These are phyloP conservation scores for Centropus unirufus DNA, from an alignment of 2,113 vertebrate species.

Conservation along the genomic window DNA sequence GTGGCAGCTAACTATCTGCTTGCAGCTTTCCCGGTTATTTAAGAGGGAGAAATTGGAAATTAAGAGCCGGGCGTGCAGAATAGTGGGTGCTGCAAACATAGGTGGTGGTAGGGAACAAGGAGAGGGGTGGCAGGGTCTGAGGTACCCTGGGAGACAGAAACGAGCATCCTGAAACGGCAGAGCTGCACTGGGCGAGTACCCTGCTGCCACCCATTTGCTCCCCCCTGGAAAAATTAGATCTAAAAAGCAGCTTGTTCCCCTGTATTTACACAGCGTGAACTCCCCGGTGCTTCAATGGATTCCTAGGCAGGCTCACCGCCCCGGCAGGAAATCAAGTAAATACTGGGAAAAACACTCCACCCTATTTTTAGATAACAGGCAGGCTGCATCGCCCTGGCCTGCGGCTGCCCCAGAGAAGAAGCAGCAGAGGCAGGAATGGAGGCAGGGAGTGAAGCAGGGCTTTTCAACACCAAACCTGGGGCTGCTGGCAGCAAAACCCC, in stretches of 20 bases:
- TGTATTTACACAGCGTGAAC: neutral
- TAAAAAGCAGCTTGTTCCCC: slow-evolving; percentile 18
- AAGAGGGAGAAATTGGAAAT: neutral
- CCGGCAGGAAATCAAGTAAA: slow-evolving; percentile 63
- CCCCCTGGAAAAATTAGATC: neutral
- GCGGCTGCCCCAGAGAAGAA: neutral
- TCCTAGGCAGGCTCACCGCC: slow-evolving; percentile 26
- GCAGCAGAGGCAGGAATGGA: neutral
- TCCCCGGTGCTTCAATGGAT: slow-evolving; percentile 20
- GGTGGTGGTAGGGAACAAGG: neutral
- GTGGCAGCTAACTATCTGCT: neutral
- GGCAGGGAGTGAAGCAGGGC: neutral
- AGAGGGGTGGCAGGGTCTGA: neutral
- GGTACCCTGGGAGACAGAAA: neutral
- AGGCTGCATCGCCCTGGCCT: neutral
- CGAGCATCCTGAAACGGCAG: neutral
- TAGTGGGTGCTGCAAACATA: neutral
- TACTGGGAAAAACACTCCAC: slow-evolving; percentile 58
- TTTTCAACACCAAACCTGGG: neutral
- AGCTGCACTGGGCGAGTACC: neutral
- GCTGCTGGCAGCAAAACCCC: neutral
- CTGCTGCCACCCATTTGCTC: neutral
- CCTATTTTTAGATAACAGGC: slow-evolving; percentile 46
- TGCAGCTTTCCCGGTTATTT: neutral
- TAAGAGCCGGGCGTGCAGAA: neutral